Evolutionary conservation across 2,113 vertebrate species (phyloP), one percentile per base, ranked within the genome.

Genomic region (Solea senegalensis): DNA sequence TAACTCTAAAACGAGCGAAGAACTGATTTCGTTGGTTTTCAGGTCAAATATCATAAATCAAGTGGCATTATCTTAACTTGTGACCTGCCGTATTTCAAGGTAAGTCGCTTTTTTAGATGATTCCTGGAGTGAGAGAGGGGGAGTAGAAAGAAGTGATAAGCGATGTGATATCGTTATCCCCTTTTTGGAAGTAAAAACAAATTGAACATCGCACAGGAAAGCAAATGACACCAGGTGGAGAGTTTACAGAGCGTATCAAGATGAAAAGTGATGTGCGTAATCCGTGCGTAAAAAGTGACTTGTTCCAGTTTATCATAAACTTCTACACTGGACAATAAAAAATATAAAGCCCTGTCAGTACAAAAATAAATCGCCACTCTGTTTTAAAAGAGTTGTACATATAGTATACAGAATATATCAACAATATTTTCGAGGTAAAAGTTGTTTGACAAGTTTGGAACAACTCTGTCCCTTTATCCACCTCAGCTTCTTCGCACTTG

Each of bases 381-480:
- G 43, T 21, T 15, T 55, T 0, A 12, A 16, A 21, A 49, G 28
- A 10, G 26, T 49, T 51, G 9, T 9, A 39, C 2, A 11, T 7
- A 9, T 10, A 12, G 50, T 58, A 27, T 26, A 3, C n/a, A 53
- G 3, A 59, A 62, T 2, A 40, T 3, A 34, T 51, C 21, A 28
- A 65, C 60, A 81, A 69, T 65, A 53, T 52, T 15, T 15, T 61
- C 34, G 0, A 45, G 5, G 41, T 57, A 43, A 82, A 87, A 87
- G 80, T 84, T 84, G n/a, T n/a, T 9, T 26, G 59, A 55, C 61
- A 90, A 88, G 81, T 88, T 85, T 84, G 55, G 50, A 69, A 28
- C 10, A 85, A 80, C 76, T 75, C 48, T 68, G 44, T 72, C 56
- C 53, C 54, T 45, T 59, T 28, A 40, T 64, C 62, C 27, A 69